Percentiles rank a stretch among this genome's conserved stretches.
phyloP scores from a whole-genome alignment of 2,113 vertebrate genomes.

The Cynocephalus volans region DNA sequence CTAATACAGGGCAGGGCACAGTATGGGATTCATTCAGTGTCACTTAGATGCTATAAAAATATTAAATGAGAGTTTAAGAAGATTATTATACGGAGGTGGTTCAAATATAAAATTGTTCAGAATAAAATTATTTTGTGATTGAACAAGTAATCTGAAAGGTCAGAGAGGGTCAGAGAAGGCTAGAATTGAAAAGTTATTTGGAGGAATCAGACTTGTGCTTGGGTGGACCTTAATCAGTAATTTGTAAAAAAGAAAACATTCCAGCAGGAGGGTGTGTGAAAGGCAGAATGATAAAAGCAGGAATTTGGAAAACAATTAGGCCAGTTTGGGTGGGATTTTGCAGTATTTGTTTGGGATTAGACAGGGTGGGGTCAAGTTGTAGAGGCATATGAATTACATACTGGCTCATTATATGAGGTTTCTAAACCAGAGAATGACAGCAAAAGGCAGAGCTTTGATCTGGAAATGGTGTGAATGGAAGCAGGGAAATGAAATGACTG shows the following conservation, averaged over 20 bases:
- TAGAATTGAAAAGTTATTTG: slow-evolving; percentile 10
- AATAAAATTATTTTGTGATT: slow-evolving; percentile 3
- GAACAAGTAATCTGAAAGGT: not conserved
- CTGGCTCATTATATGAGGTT: not conserved
- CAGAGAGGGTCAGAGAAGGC: not conserved
- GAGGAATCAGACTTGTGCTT: not conserved
- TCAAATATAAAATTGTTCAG: slow-evolving; percentile 15
- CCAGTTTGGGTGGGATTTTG: not conserved
- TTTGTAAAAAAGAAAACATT: not conserved
- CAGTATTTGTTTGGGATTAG: not conserved
- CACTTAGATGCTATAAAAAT: slow-evolving; percentile 29
- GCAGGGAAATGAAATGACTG: not conserved
- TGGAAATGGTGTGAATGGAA: not conserved
- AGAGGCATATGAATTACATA: not conserved
- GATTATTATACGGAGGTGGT: not conserved
- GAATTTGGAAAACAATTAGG: not conserved
- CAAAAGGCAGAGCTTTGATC: not conserved
- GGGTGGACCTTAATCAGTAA: not conserved
- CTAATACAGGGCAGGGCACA: not conserved
- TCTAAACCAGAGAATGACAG: not conserved
- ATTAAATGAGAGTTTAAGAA: not conserved
- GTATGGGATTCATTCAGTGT: not conserved
- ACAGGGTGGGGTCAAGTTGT: not conserved
- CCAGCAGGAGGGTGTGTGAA: not conserved
- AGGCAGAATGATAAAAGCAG: not conserved